phyloP scores from a whole-genome alignment of 2,113 vertebrate genomes.

The Heterochromis multidens region DNA sequence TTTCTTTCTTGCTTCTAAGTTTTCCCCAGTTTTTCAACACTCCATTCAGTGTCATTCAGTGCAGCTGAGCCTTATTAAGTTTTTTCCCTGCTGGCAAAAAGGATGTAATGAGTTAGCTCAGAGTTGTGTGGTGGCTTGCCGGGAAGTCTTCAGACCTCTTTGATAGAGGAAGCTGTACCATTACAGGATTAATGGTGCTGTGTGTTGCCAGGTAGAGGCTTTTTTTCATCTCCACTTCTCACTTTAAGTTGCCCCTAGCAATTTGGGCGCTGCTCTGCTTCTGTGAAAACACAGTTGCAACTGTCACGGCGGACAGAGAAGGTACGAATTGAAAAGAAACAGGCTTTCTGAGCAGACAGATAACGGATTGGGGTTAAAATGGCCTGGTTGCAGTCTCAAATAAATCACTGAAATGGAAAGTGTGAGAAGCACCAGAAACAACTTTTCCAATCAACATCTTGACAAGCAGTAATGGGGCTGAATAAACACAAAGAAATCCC shows the following conservation, averaged over 20 bases:
- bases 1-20: conserved; percentile 15
- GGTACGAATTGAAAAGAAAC: conserved; percentile 20
- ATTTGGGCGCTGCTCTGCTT: conserved; percentile 48
- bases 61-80: conserved; percentile 55
- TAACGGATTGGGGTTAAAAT: conserved; percentile 42
- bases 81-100: conserved; percentile 45
- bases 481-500: conserved; percentile 45
- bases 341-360: conserved; percentile 36
- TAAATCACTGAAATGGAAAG: conserved; percentile 29
- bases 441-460: conserved; percentile 28
- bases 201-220: conserved; percentile 56
- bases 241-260: conserved; percentile 56
- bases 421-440: conserved; percentile 9
- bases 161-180: conserved; percentile 70
- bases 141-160: conserved; percentile 62
- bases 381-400: not conserved
- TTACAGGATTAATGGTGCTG: conserved; percentile 70
- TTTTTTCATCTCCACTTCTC: conserved; percentile 41
- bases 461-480: conserved; percentile 29
- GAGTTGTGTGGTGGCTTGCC: conserved; percentile 69
- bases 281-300: conserved; percentile 43
- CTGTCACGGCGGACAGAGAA: not conserved
- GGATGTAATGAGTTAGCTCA: conserved; percentile 74
- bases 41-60: conserved; percentile 10
- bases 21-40: conserved; percentile 6